Evolutionary conservation across 53 echinoderm and acorn worm genomes (phyloP).

Genomic region (Apostichopus leukothele): DNA sequence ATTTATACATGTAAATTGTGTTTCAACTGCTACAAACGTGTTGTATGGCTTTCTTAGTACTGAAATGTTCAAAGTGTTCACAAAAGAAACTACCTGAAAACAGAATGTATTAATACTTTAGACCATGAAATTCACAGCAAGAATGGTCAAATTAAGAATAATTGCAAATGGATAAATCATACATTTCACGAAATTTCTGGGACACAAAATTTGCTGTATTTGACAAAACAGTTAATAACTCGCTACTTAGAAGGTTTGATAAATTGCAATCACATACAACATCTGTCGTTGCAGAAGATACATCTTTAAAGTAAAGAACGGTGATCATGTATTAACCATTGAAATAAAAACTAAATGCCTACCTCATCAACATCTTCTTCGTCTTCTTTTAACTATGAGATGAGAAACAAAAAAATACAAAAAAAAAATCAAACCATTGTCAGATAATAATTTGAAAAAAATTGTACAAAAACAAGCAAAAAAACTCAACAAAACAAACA

Average conservation of each 20-base stretch:
- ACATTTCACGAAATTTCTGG: background rate
- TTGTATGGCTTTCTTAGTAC: too few relatives aligned
- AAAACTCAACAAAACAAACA: background rate
- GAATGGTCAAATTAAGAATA: too few relatives aligned
- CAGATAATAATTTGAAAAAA: background rate
- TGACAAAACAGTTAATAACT: too few relatives aligned
- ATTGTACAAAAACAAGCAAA: background rate
- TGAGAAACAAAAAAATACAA: background rate
- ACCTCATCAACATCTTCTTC: slow-evolving; percentile 78
- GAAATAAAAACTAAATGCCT: slow-evolving; percentile 9
- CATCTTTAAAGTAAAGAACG: too few relatives aligned
- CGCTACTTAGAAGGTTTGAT: background rate
- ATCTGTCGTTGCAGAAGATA: slow-evolving; percentile 50
- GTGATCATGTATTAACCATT: too few relatives aligned
- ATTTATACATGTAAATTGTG: too few relatives aligned
- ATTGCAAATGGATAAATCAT: too few relatives aligned
- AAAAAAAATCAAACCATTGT: background rate
- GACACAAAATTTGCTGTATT: background rate
- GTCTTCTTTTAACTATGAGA: slow-evolving; percentile 47
- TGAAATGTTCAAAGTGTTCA: too few relatives aligned
- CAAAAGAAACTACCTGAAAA: too few relatives aligned
- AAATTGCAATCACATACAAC: background rate
- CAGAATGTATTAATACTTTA: too few relatives aligned
- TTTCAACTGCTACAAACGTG: too few relatives aligned
- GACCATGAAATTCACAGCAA: too few relatives aligned